These are phyloP conservation scores for Coluber constrictor DNA, from an alignment of 2,797 vertebrate genomes.

Conservation along the genomic window DNA sequence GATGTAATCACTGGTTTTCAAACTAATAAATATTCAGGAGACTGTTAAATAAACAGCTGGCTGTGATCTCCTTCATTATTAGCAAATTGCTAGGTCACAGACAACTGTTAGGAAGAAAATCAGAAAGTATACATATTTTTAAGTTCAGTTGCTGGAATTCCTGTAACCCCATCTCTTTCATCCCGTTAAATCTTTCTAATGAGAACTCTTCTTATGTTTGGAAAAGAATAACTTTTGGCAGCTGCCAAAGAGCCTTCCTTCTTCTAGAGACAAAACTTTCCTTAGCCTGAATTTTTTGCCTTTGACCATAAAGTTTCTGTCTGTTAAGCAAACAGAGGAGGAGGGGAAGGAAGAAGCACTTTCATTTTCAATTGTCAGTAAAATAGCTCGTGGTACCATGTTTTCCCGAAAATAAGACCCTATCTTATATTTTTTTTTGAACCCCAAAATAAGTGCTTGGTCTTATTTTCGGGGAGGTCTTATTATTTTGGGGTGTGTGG, in stretches of 20 bases:
- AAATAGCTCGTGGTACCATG: not conserved
- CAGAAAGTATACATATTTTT: not conserved
- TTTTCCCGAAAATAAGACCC: no score
- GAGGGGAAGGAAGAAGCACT: not conserved
- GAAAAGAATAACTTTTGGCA: not conserved
- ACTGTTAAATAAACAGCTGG: not conserved
- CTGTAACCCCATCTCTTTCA: not conserved
- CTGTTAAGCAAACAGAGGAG: not conserved
- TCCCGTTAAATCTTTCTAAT: not conserved
- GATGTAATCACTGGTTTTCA: not conserved
- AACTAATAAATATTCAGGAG: not conserved
- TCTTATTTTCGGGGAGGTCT: no score
- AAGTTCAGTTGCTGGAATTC: not conserved
- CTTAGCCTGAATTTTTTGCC: not conserved
- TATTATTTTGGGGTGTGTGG: no score
- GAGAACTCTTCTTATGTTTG: not conserved
- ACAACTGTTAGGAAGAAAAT: not conserved
- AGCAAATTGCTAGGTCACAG: not conserved
- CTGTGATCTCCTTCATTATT: not conserved
- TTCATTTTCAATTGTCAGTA: not conserved
- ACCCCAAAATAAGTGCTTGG: no score
- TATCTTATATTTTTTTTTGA: no score
- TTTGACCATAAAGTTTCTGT: not conserved
- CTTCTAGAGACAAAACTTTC: not conserved
- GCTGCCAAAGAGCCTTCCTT: not conserved